Base-by-base conservation (phyloP, 2,888 invertebrate species). In the Neoitamus cyanurus region DNA sequence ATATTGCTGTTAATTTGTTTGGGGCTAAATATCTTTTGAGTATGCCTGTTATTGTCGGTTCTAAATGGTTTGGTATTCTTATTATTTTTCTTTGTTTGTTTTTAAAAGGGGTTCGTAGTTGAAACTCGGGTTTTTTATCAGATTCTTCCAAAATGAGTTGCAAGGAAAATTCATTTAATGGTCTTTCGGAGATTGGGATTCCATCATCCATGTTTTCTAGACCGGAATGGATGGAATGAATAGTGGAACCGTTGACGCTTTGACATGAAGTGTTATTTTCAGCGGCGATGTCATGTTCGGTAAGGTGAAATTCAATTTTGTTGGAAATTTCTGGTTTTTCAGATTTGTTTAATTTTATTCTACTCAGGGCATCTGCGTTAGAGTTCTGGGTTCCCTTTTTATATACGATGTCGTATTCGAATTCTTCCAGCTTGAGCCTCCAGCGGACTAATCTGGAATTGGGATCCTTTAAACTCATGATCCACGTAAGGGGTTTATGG, bases 1-100 rank as follows among this genome's bases (percentile, higher is more conserved):
- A 86, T 25, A 87, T 80, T 5, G 86, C 86, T 5, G 84, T 73
- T 30, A 84, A 72, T 83, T 75, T 85, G 11, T 84, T 86, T 20
- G 86, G 85, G 4, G 86, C 58, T n/a, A 87, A 31, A 46, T 80
- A 86, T 69, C 84, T 84, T 80, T 87, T 86, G 0, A 87, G 85
- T 13, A 87, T 84, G 13, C 30, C 70, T 1, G 37, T 42, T 13
- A 83, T n/a, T 36, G 5, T 28, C 30, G 34, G 1, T 42, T 30
- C 42, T 11, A 28, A 13, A 3, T 20, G 6, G 9, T 46, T n/a
- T 3, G n/a, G 6, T 46, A n/a, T 3, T 46, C 42, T 6, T 3
- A 46, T n/a, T 2, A 9, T 37, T 37, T 9, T 37, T 11, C 37
- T 7, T 11, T 11, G 7, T 13, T 46, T 46, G 42, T 13, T 46